Percentiles rank a stretch among this genome's conserved stretches.
phyloP scores from a whole-genome alignment of 2,113 vertebrate genomes.

The Sardina pilchardus region DNA sequence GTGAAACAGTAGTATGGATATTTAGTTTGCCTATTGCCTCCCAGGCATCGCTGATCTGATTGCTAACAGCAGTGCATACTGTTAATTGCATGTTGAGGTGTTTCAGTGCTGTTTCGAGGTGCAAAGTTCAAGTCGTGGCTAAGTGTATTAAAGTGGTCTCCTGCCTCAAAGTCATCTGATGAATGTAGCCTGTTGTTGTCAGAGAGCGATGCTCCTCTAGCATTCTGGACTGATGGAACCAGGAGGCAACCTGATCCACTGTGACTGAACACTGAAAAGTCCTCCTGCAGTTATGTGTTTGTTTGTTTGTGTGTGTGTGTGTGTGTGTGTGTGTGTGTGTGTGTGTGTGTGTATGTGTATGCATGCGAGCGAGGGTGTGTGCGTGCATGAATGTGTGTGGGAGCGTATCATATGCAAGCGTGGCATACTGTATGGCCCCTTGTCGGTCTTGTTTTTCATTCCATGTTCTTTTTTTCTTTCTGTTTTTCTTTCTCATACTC shows the following conservation, averaged over 20 bases:
- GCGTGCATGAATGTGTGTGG: neutral
- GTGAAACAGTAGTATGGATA: constrained; percentile 7
- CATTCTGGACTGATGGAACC: constrained; percentile 1
- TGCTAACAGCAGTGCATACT: neutral
- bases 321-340: neutral
- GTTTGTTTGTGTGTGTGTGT: neutral
- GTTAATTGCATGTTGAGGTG: constrained; percentile 19
- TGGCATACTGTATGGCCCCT: neutral
- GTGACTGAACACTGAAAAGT: neutral
- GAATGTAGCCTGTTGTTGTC: constrained; percentile 10
- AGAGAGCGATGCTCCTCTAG: neutral
- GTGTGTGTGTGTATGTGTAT: neutral
- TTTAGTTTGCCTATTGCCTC: constrained; percentile 1
- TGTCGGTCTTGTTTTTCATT: neutral
- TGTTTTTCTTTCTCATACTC: neutral
- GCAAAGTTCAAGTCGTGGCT: neutral
- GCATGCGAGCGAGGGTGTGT: neutral
- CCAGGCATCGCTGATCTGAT: neutral
- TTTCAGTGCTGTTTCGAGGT: constrained; percentile 7
- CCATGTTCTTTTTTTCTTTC: neutral
- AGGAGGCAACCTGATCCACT: neutral
- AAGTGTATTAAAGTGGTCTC: constrained; percentile 1
- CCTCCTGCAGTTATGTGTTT: neutral
- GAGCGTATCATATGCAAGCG: neutral
- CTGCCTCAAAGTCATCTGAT: neutral